Conservation (phyloP, 2,113 vertebrate species). For the Puntigrus tetrazona region DNA sequence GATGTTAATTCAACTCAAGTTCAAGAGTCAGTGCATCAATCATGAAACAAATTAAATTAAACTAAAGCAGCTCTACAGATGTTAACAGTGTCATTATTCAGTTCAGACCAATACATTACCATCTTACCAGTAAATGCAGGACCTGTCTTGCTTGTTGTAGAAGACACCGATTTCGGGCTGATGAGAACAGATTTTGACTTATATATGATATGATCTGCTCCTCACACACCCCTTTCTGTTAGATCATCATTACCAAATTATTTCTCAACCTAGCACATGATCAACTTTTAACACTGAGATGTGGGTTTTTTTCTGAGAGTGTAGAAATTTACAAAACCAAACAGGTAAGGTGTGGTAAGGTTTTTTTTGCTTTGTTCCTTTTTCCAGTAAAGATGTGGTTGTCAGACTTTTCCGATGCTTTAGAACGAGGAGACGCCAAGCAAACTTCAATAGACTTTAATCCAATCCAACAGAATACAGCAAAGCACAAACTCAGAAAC, state of each 20-base stretch:
- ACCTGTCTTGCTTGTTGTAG: not conserved
- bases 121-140: not conserved
- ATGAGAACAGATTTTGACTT: not conserved
- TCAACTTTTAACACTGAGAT: too few species aligned
- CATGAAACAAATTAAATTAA: not conserved
- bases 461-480: too few species aligned
- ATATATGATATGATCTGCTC: not conserved
- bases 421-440: too few species aligned
- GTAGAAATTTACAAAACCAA: not conserved
- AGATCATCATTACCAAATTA: not conserved
- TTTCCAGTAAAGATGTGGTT: not conserved
- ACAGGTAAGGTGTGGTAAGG: not conserved
- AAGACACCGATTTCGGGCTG: not conserved
- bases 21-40: not conserved
- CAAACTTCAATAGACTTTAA: too few species aligned
- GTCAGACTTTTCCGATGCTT: too few species aligned
- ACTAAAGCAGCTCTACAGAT: not conserved
- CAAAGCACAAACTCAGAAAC: too few species aligned
- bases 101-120: not conserved
- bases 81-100: not conserved
- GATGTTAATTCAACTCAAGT: not conserved
- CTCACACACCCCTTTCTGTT: not conserved
- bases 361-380: not conserved
- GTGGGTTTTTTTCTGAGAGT: not conserved
- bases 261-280: conserved; percentile 20